phyloP scores from a whole-genome alignment of 2,888 invertebrate species.

The Polyploca ridens region DNA sequence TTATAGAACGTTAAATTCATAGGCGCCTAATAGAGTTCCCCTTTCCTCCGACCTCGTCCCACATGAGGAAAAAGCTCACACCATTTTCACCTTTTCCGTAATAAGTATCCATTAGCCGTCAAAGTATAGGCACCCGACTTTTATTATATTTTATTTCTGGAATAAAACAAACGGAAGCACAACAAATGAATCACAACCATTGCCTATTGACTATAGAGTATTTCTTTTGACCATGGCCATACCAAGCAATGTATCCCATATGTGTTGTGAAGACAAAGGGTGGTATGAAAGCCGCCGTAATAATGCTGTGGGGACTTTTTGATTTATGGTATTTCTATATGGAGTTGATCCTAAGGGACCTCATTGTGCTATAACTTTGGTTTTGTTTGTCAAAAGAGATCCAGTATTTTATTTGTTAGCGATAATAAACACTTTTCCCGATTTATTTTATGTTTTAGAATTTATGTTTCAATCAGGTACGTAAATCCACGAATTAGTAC shows the following conservation, averaged over 20 bases:
- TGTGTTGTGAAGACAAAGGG: neutral
- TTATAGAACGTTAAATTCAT: conserved; percentile 1
- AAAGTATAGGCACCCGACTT: conserved; percentile 20
- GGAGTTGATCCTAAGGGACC: conserved; percentile 13
- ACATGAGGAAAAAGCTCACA: conserved; percentile 25
- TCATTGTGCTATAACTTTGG: conserved; percentile 12
- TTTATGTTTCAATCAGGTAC: too few species aligned
- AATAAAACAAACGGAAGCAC: neutral
- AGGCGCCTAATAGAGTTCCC: conserved; percentile 11
- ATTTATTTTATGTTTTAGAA: neutral
- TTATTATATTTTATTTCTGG: conserved; percentile 23
- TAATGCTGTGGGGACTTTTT: conserved; percentile 10
- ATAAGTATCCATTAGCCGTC: conserved; percentile 33
- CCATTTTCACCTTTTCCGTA: conserved; percentile 23
- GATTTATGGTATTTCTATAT: conserved; percentile 15
- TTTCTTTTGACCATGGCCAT: neutral
- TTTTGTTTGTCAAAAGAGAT: conserved; percentile 12
- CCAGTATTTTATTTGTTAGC: conserved; percentile 7
- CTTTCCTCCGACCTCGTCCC: conserved; percentile 26
- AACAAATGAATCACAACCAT: neutral
- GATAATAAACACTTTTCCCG: neutral
- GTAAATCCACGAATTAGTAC: too few species aligned
- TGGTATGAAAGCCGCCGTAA: neutral
- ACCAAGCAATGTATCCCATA: conserved; percentile 5
- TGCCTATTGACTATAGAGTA: neutral